These are phyloP conservation scores for Macropus fuliginosus DNA, from an alignment of 2,797 vertebrate genomes.

Conservation along the genomic window DNA sequence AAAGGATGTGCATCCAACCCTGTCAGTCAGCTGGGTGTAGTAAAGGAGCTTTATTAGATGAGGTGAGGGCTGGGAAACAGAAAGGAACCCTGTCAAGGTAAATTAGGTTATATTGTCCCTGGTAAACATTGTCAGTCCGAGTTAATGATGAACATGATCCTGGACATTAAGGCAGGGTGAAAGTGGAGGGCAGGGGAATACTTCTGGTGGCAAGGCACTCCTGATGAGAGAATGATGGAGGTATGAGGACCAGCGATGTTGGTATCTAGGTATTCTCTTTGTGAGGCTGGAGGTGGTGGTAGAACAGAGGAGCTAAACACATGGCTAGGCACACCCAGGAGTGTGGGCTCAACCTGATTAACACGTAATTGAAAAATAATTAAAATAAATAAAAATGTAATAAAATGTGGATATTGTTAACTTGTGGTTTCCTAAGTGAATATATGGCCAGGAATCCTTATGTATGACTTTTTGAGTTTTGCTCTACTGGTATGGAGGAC, in stretches of 20 bases:
- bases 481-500: neutral
- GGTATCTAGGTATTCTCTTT: neutral
- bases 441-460: neutral
- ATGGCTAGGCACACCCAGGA: neutral
- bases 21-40: neutral
- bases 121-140: neutral
- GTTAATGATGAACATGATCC: neutral
- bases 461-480: neutral
- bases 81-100: neutral
- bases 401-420: neutral
- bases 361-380: neutral
- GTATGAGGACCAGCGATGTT: fast-evolving
- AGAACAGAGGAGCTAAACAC: neutral
- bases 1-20: neutral
- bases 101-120: neutral
- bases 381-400: neutral
- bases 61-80: neutral
- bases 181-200: neutral
- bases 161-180: neutral
- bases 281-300: neutral
- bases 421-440: neutral
- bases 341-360: neutral
- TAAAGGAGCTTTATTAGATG: neutral
- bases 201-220: neutral
- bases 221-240: neutral